Evolutionary conservation across 35 echinoderm and acorn worm species (phyloP).

Genomic region (Amphiura filiformis): DNA sequence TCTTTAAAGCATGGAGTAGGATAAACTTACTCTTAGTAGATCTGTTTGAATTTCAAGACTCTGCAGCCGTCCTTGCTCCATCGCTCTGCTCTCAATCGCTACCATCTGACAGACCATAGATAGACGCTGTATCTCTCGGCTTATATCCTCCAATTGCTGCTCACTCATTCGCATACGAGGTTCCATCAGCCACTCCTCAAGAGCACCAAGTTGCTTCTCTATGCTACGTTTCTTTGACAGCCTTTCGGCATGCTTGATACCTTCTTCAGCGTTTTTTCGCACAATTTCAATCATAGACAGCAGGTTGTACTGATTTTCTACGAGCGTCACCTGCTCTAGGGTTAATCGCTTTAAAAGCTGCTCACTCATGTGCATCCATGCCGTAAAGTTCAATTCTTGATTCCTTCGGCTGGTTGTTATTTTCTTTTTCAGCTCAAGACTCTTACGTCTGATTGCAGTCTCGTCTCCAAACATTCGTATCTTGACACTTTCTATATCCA

Average conservation of each 20-base stretch:
- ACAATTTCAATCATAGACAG: not conserved
- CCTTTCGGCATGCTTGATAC: not conserved
- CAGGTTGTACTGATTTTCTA: slow-evolving; percentile 29
- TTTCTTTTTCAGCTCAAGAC: too few relatives aligned
- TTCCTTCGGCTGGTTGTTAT: too few relatives aligned
- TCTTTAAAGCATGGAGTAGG: too few relatives aligned
- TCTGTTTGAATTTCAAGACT: not conserved
- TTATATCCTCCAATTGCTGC: slow-evolving; percentile 8
- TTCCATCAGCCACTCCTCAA: slow-evolving; percentile 23
- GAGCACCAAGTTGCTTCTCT: not conserved
- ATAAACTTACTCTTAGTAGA: not conserved
- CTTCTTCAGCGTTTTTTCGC: not conserved
- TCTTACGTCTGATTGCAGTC: not conserved
- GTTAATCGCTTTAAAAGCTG: not conserved
- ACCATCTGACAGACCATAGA: not conserved
- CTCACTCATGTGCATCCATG: too few relatives aligned
- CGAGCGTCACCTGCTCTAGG: not conserved
- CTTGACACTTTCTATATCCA: not conserved
- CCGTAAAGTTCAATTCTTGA: too few relatives aligned
- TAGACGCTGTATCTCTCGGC: not conserved
- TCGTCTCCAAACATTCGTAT: not conserved
- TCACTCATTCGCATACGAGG: not conserved
- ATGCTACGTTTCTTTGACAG: not conserved
- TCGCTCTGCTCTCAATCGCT: not conserved
- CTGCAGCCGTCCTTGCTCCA: not conserved